A percentile compares a stretch with the other conserved stretches of the same genome.
phyloP scores from a whole-genome alignment of 2,888 invertebrate genomes.

The Amblyjoppa fuscipennis region DNA sequence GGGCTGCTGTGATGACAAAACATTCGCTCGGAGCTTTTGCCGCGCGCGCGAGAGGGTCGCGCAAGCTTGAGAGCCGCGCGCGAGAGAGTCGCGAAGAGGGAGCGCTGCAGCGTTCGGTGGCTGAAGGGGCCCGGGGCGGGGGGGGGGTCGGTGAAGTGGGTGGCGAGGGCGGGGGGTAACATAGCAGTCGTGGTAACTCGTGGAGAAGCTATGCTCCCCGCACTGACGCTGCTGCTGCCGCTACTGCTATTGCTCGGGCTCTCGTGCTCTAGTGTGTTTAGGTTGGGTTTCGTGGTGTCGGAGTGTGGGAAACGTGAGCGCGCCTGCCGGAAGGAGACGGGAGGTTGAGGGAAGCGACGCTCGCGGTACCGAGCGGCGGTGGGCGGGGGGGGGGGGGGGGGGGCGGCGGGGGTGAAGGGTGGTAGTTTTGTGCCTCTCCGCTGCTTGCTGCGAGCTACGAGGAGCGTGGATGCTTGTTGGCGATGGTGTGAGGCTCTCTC shows the following conservation, averaged over 20 bases:
- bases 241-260: conserved; percentile 28
- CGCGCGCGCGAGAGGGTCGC: conserved; percentile 54
- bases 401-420: conserved; percentile 12
- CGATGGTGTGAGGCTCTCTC: conserved; percentile 67
- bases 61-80: conserved; percentile 61
- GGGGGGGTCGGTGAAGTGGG: background rate
- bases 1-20: conserved; percentile 83
- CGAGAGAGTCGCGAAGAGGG: conserved; percentile 65
- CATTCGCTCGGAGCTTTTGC: conserved; percentile 83
- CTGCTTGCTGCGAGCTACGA: conserved; percentile 10
- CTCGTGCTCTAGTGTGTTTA: conserved; percentile 52
- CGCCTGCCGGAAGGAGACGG: conserved; percentile 78
- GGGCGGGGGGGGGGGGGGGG: conserved; percentile 1
- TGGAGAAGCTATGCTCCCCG: conserved; percentile 55
- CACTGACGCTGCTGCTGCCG: conserved; percentile 13
- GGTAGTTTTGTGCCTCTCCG: conserved; percentile 17
- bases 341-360: conserved; percentile 50
- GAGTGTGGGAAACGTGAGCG: conserved; percentile 78
- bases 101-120: conserved; percentile 67
- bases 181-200: conserved; percentile 42
- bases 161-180: conserved; percentile 28
- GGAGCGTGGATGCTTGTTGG: conserved; percentile 58
- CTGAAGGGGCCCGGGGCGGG: conserved; percentile 71
- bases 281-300: conserved; percentile 62
- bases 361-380: conserved; percentile 52